These are phyloP conservation scores for Arctia plantaginis DNA, from an alignment of 2,888 invertebrate genomes.

Conservation along the genomic window DNA sequence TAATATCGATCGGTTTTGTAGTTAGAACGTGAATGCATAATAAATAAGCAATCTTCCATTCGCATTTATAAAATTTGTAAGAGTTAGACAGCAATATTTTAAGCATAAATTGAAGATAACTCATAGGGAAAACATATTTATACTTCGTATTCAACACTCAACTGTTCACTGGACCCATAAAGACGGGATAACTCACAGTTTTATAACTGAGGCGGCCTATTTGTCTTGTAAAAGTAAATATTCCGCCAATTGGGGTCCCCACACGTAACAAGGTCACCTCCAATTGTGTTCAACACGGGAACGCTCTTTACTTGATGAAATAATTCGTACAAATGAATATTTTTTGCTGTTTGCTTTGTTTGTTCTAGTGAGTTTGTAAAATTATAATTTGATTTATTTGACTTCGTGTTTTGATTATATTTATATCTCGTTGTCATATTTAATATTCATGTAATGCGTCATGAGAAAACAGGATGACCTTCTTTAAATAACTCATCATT, in stretches of 20 bases:
- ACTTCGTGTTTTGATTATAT: conserved; percentile 21
- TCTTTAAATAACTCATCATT: neutral
- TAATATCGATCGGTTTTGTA: too few species aligned
- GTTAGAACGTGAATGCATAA: neutral
- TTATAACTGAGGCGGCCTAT: conserved; percentile 26
- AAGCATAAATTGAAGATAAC: neutral
- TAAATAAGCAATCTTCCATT: neutral
- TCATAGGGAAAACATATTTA: neutral
- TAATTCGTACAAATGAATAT: conserved; percentile 52
- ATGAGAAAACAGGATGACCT: neutral
- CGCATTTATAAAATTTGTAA: neutral
- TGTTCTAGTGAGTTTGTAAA: conserved; percentile 33
- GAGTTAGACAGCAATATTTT: neutral
- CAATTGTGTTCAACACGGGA: conserved; percentile 55
- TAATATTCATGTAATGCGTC: conserved; percentile 1
- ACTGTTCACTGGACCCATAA: neutral
- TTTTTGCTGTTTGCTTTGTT: conserved; percentile 31
- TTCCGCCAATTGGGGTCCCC: conserved; percentile 29
- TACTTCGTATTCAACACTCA: neutral
- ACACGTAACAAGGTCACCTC: conserved; percentile 37
- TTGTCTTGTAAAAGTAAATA: conserved; percentile 38
- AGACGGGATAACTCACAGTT: conserved; percentile 19
- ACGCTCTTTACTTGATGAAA: conserved; percentile 62
- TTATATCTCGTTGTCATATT: conserved; percentile 18
- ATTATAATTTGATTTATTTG: conserved; percentile 40